Percentiles rank a stretch among this genome's conserved stretches.
Conservation (phyloP, 2,797 vertebrate species). For the Enteromius radiatus region DNA sequence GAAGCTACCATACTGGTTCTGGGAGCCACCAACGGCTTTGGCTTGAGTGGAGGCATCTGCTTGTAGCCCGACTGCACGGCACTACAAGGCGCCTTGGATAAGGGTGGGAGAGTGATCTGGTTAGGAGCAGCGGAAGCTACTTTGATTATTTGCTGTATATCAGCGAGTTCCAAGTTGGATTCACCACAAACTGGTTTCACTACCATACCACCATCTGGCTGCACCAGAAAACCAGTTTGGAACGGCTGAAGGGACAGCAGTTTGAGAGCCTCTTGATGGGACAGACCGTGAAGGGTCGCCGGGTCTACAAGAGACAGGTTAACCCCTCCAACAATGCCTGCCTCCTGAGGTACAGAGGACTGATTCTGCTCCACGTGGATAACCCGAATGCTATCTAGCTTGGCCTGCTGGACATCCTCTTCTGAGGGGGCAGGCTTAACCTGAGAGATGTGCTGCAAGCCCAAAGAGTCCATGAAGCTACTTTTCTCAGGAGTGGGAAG, state of each 20-base stretch:
- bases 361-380: conserved; percentile 85
- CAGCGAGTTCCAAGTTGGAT: conserved; percentile 78
- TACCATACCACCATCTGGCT: conserved; percentile 82
- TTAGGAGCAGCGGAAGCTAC: conserved; percentile 86
- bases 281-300: conserved; percentile 77
- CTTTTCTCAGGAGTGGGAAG: conserved; percentile 44
- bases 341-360: conserved; percentile 82
- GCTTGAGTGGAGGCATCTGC: conserved; percentile 93
- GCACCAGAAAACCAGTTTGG: conserved; percentile 87
- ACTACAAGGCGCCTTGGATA: conserved; percentile 74
- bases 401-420: conserved; percentile 79
- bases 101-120: conserved; percentile 79
- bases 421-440: conserved; percentile 78
- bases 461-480: conserved; percentile 85
- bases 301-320: conserved; percentile 86
- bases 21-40: conserved; percentile 91
- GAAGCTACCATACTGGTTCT: conserved; percentile 87
- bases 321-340: conserved; percentile 55
- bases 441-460: conserved; percentile 88
- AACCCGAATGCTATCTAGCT: conserved; percentile 87
- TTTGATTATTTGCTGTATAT: conserved; percentile 97
- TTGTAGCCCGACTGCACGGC: conserved; percentile 81
- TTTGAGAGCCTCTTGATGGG: conserved; percentile 83
- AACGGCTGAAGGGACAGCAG: conserved; percentile 91
- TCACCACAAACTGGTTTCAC: conserved; percentile 86